phyloP scores from a whole-genome alignment of 2,888 invertebrate genomes.

The Laothoe populi region DNA sequence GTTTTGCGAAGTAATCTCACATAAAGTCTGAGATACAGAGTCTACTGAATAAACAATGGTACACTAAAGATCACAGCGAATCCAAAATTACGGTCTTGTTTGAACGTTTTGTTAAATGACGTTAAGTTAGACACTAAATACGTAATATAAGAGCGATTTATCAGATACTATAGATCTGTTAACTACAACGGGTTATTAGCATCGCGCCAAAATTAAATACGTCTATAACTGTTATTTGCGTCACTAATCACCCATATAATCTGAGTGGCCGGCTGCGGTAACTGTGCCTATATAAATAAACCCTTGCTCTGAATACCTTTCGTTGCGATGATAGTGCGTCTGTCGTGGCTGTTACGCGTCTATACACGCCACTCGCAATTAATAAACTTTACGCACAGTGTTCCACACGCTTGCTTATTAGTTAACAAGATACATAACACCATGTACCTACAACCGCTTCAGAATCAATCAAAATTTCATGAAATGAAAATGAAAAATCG shows the following conservation, averaged over 20 bases:
- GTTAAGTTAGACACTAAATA: neutral
- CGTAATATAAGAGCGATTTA: neutral
- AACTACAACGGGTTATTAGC: slow-evolving; percentile 70
- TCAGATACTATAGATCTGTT: slow-evolving; percentile 53
- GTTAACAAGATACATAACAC: neutral
- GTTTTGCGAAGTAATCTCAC: neutral
- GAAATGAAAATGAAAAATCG: too few relatives aligned
- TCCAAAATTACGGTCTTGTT: slow-evolving; percentile 10
- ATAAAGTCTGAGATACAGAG: slow-evolving; percentile 8
- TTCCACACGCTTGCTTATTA: neutral
- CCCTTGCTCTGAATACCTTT: slow-evolving; percentile 73
- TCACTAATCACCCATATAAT: slow-evolving; percentile 79
- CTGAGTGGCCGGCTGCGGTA: slow-evolving; percentile 58
- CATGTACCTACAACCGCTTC: too few relatives aligned
- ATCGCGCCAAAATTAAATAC: slow-evolving; percentile 70
- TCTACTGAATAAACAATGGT: neutral
- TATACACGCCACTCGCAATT: slow-evolving; percentile 2
- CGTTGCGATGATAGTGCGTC: slow-evolving; percentile 58
- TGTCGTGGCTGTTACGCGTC: slow-evolving; percentile 45
- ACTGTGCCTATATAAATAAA: slow-evolving; percentile 80
- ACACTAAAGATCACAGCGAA: slow-evolving; percentile 12
- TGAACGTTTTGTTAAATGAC: slow-evolving; percentile 8
- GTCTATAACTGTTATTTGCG: slow-evolving; percentile 78
- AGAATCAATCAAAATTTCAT: too few relatives aligned
- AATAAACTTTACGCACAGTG: neutral